These are phyloP conservation scores for Chaetoderma sp. DNA, from an alignment of 2,888 invertebrate species.

Conservation along the genomic window DNA sequence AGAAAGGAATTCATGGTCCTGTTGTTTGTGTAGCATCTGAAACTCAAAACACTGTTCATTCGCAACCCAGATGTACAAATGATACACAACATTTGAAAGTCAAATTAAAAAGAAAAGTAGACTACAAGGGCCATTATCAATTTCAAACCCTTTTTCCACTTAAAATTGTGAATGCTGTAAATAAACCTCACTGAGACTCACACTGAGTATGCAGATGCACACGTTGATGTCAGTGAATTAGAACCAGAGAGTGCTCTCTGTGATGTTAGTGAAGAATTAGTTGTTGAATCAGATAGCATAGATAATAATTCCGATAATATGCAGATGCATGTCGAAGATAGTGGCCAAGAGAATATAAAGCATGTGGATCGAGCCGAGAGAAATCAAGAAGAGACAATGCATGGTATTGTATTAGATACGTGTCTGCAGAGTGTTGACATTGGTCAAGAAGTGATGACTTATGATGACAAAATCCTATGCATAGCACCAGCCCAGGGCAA, in stretches of 20 bases:
- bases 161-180: too few relatives aligned
- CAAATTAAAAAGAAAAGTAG: slow-evolving; percentile 35
- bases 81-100: slow-evolving; percentile 23
- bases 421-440: slow-evolving; percentile 21
- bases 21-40: slow-evolving; percentile 41
- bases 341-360: background rate
- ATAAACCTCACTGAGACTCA: too few relatives aligned
- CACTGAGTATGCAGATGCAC: too few relatives aligned
- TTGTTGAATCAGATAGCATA: too few relatives aligned
- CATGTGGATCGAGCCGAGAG: background rate
- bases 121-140: slow-evolving; percentile 28
- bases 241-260: too few relatives aligned
- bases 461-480: slow-evolving; percentile 11
- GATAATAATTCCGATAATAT: too few relatives aligned
- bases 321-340: too few relatives aligned
- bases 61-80: slow-evolving; percentile 28
- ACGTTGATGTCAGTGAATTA: too few relatives aligned
- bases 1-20: slow-evolving; percentile 40
- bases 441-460: slow-evolving; percentile 13
- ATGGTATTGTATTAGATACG: background rate
- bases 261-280: too few relatives aligned
- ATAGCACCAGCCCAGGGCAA: slow-evolving; percentile 27
- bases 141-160: slow-evolving; percentile 15
- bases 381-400: background rate
- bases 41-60: slow-evolving; percentile 17